These are phyloP conservation scores for Scleropages formosus DNA, from an alignment of 2,797 vertebrate species.

Conservation along the genomic window DNA sequence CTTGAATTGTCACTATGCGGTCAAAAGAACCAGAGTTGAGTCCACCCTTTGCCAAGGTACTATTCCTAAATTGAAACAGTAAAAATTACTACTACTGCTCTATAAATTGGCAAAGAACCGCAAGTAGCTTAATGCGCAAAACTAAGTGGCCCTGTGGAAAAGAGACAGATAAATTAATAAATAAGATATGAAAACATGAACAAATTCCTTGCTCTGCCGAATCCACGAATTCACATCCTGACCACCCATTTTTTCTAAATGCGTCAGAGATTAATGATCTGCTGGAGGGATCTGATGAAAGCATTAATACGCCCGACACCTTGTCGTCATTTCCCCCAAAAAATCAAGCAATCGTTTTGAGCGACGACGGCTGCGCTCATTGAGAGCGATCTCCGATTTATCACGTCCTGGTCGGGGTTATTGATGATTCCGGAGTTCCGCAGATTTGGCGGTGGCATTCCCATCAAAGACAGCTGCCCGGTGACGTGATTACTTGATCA, in stretches of 20 bases:
- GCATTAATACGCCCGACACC: conserved; percentile 87
- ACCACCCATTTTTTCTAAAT: conserved; percentile 70
- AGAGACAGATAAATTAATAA: too few species aligned
- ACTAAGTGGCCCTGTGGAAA: too few species aligned
- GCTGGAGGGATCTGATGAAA: conserved; percentile 62
- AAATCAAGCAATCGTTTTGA: conserved; percentile 87
- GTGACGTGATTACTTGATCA: conserved; percentile 39
- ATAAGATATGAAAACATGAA: too few species aligned
- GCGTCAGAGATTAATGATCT: conserved; percentile 78
- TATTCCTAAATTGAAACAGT: too few species aligned
- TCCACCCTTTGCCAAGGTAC: too few species aligned
- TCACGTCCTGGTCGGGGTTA: conserved; percentile 80
- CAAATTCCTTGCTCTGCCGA: too few species aligned
- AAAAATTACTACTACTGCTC: too few species aligned
- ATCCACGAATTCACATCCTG: too few species aligned
- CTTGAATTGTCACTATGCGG: too few species aligned
- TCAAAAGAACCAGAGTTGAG: too few species aligned
- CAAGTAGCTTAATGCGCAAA: too few species aligned
- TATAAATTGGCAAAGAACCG: too few species aligned
- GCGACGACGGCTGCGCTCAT: conserved; percentile 83
- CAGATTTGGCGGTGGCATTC: conserved; percentile 75
- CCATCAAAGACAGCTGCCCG: conserved; percentile 41
- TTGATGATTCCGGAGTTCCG: conserved; percentile 83
- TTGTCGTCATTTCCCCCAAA: conserved; percentile 86
- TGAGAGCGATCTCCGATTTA: conserved; percentile 84